Evolutionary conservation across 2,888 invertebrate genomes (phyloP).

Genomic region (Adela reaumurella): DNA sequence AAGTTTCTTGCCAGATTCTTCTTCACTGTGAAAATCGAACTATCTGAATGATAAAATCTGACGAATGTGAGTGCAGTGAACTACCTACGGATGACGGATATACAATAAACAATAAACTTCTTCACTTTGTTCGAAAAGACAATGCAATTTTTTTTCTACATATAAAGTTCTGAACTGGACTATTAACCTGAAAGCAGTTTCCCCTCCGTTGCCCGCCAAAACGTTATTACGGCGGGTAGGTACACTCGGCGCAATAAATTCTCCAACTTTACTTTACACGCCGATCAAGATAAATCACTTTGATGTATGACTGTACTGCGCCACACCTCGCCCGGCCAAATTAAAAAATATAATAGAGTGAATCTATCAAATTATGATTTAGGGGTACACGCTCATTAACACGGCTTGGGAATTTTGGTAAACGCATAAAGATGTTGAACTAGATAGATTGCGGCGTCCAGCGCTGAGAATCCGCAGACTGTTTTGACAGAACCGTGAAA

Average conservation of each 20-base stretch:
- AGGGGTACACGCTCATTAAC: not conserved
- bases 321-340: slow-evolving; percentile 18
- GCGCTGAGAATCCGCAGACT: too few relatives aligned
- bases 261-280: slow-evolving; percentile 19
- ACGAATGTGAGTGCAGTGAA: too few relatives aligned
- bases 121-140: not conserved
- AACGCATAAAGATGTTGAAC: too few relatives aligned
- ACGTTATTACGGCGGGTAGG: not conserved
- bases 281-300: slow-evolving; percentile 27
- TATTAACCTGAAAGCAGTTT: not conserved
- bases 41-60: too few relatives aligned
- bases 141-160: not conserved
- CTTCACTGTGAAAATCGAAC: too few relatives aligned
- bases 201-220: not conserved
- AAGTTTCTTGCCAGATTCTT: too few relatives aligned
- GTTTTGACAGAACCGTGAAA: too few relatives aligned
- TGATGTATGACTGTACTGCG: slow-evolving; percentile 24
- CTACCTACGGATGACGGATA: too few relatives aligned
- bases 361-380: slow-evolving; percentile 12
- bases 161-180: not conserved
- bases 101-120: not conserved
- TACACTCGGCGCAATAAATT: slow-evolving; percentile 20
- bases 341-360: slow-evolving; percentile 25
- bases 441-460: too few relatives aligned
- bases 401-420: too few relatives aligned